Evolutionary conservation across 2,113 vertebrate genomes (phyloP).

Genomic region (Peromyscus polionotus): DNA sequence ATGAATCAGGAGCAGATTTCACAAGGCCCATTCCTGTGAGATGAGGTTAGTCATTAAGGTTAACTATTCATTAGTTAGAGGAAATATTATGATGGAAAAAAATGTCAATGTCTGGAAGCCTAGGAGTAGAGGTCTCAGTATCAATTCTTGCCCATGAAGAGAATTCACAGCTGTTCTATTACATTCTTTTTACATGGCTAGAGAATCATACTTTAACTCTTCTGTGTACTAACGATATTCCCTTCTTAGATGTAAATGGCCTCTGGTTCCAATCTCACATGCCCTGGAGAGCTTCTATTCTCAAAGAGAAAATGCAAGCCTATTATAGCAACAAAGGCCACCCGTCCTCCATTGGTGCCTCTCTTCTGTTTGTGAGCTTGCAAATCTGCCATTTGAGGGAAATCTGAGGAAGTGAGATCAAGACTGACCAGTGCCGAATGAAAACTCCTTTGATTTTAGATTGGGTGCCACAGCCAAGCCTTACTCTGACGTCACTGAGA

Average conservation of each 20-base stretch:
- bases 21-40: slow-evolving; percentile 54
- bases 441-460: background rate
- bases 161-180: background rate
- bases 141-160: background rate
- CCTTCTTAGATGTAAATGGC: background rate
- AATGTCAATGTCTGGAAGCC: slow-evolving; percentile 46
- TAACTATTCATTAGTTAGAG: slow-evolving; percentile 69
- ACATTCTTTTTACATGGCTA: background rate
- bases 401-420: background rate
- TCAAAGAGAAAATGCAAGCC: background rate
- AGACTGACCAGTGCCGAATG: background rate
- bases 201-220: background rate
- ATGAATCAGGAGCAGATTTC: slow-evolving; percentile 59
- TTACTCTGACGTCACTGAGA: background rate
- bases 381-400: slow-evolving; percentile 18
- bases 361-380: background rate
- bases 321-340: background rate
- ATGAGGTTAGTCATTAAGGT: slow-evolving; percentile 46
- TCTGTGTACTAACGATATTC: background rate
- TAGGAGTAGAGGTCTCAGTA: background rate
- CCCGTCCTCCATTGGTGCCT: background rate
- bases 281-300: background rate
- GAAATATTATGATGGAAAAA: slow-evolving; percentile 13
- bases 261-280: background rate
- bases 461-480: background rate